These are phyloP conservation scores for Cherax destructor DNA, from an alignment of 1,140 invertebrate genomes.

Conservation along the genomic window DNA sequence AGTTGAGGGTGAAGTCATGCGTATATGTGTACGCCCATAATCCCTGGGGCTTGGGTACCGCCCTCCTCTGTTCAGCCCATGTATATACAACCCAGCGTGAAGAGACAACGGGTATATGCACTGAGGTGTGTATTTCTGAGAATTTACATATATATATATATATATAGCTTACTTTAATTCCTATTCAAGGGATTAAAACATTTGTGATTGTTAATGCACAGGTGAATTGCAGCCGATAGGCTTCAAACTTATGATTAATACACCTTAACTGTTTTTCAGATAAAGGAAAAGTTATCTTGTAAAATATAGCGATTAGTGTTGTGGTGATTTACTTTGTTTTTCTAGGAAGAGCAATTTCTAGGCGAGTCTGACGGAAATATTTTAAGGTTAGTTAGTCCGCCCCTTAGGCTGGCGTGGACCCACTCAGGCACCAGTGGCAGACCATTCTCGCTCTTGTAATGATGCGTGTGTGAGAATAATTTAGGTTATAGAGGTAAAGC, in stretches of 20 bases:
- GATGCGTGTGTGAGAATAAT: neutral
- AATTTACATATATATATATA: no score
- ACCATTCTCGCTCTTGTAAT: neutral
- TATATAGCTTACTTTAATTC: no score
- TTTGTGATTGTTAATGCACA: no score
- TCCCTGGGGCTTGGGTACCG: neutral
- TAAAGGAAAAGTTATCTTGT: neutral
- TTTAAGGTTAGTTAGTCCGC: constrained; percentile 1
- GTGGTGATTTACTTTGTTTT: neutral
- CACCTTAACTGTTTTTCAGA: neutral
- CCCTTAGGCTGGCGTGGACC: neutral
- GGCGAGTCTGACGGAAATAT: neutral
- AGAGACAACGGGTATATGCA: no score
- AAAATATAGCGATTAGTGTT: neutral
- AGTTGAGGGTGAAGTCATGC: neutral
- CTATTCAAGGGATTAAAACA: no score
- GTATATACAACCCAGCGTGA: neutral
- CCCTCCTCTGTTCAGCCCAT: neutral
- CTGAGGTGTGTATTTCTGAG: no score
- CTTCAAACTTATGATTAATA: no score
- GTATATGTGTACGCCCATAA: neutral
- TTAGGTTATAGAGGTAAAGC: neutral
- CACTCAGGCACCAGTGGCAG: neutral
- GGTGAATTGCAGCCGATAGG: no score
- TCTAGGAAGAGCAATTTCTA: neutral